phyloP scores from a whole-genome alignment of 2,797 vertebrate species.

The Coracias cyanogaster region DNA sequence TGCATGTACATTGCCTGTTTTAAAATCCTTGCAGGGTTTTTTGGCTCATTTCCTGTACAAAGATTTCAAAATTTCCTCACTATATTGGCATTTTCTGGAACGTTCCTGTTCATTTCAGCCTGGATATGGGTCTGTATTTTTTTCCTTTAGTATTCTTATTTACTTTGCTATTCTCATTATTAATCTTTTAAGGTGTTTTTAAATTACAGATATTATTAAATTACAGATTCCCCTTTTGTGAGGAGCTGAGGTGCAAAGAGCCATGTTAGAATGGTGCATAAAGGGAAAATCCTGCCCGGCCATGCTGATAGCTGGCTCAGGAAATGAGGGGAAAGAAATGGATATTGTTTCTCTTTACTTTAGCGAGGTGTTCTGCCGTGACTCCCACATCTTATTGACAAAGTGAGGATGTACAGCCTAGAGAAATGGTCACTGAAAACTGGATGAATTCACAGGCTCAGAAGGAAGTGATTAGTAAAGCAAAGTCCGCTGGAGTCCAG shows the following conservation, averaged over 20 bases:
- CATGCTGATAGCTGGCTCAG: background rate
- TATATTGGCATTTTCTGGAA: background rate
- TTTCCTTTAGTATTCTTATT: background rate
- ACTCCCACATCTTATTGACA: background rate
- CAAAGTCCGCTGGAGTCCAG: background rate
- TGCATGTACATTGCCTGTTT: background rate
- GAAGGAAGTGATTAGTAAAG: background rate
- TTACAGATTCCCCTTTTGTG: background rate
- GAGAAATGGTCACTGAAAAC: background rate
- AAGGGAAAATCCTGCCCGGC: background rate
- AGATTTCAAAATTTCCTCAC: background rate
- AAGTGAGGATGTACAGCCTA: background rate
- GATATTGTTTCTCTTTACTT: background rate
- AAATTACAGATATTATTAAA: background rate
- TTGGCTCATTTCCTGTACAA: background rate
- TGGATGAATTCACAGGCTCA: background rate
- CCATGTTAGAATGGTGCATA: background rate
- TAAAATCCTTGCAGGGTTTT: background rate
- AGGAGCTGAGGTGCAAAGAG: background rate
- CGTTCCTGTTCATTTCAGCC: background rate
- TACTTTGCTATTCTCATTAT: background rate
- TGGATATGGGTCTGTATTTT: fast-evolving
- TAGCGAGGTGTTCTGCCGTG: background rate
- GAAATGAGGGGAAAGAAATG: background rate
- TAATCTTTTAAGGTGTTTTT: background rate